These are phyloP conservation scores for Drosophila robusta DNA, from an alignment of 2,888 invertebrate species.

Conservation along the genomic window DNA sequence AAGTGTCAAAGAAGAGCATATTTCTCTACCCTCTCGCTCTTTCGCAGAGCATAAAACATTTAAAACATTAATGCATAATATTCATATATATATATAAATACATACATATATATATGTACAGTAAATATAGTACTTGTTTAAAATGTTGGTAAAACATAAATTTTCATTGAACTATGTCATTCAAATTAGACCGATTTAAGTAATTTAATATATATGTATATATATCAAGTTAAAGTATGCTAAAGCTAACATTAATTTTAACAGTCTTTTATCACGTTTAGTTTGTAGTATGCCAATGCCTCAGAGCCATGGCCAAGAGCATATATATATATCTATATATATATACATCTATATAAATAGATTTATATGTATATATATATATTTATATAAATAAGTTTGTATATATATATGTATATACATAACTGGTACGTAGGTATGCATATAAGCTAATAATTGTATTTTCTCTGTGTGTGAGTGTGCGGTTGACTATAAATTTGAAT, in stretches of 20 bases:
- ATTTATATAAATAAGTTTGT: neutral
- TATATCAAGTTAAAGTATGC: constrained; percentile 6
- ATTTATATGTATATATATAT: constrained; percentile 7
- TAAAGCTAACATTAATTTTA: constrained; percentile 64
- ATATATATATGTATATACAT: constrained; percentile 4
- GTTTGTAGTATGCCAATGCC: constrained; percentile 48
- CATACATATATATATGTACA: neutral
- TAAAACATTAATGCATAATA: constrained; percentile 34
- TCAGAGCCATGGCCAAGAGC: constrained; percentile 14
- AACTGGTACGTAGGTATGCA: constrained; percentile 9
- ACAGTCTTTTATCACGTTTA: constrained; percentile 83
- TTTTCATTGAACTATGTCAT: constrained; percentile 39
- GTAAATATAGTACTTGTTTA: constrained; percentile 4
- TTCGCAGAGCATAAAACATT: constrained; percentile 53
- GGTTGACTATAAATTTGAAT: constrained; percentile 43
- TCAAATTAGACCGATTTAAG: constrained; percentile 47
- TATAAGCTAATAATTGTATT: constrained; percentile 41
- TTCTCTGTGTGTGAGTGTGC: constrained; percentile 33
- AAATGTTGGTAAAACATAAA: constrained; percentile 31
- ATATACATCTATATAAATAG: constrained; percentile 1
- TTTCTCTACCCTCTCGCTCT: neutral
- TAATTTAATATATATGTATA: constrained; percentile 18
- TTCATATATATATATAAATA: constrained; percentile 13
- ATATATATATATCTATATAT: constrained; percentile 1
- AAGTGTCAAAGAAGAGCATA: neutral